Evolutionary conservation across 2,888 invertebrate species (phyloP).

Genomic region (Orgyia antiqua): DNA sequence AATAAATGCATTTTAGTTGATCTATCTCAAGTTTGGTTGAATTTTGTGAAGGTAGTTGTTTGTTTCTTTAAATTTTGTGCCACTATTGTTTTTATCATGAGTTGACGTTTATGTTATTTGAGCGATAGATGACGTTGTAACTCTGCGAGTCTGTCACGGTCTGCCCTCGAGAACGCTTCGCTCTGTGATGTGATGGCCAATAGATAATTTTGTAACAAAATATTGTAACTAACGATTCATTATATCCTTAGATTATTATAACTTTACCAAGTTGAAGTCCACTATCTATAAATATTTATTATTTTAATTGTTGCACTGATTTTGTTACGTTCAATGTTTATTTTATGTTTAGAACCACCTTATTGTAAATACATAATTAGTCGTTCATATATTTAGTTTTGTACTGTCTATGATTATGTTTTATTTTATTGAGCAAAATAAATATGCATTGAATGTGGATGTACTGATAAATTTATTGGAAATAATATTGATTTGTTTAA

Average conservation of each 20-base stretch:
- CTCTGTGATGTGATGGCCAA: constrained; percentile 76
- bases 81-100: constrained; percentile 20
- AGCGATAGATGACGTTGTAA: constrained; percentile 6
- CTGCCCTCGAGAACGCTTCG: constrained; percentile 59
- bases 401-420: constrained; percentile 67
- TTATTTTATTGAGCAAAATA: constrained; percentile 58
- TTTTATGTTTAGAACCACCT: constrained; percentile 70
- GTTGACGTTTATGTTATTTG: constrained; percentile 20
- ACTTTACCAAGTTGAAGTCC: constrained; percentile 73
- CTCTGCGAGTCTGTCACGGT: constrained; percentile 25
- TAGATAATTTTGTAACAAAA: constrained; percentile 73
- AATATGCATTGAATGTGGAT: constrained; percentile 72
- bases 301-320: constrained; percentile 75
- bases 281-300: constrained; percentile 73
- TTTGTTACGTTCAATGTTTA: constrained; percentile 75
- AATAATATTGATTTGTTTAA: constrained; percentile 79
- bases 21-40: constrained; percentile 23
- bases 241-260: constrained; percentile 61
- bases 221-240: constrained; percentile 67
- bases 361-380: constrained; percentile 69
- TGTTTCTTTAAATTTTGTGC: constrained; percentile 21
- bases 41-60: constrained; percentile 24
- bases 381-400: constrained; percentile 64
- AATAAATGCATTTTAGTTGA: constrained; percentile 32
- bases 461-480: constrained; percentile 76